Base-by-base conservation (phyloP, 2,113 vertebrate species). In the Cavia porcellus region DNA sequence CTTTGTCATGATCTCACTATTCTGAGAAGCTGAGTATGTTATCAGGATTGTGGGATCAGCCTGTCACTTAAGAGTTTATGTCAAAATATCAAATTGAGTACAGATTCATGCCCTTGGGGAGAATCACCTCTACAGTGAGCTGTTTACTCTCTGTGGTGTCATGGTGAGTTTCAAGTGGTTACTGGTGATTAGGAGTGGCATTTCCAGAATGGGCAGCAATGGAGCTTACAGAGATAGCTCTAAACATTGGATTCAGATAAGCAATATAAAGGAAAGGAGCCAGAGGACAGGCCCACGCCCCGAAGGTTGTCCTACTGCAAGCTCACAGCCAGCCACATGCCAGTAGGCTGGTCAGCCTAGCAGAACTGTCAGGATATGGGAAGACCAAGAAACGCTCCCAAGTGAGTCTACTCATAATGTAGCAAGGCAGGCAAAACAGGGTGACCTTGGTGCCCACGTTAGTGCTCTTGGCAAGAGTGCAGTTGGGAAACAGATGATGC, bases 51-150 rank as follows among this genome's bases (percentile, higher is more conserved):
- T 83, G 32, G 50, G 80, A 86, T 96, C 79, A 83, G 77, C 32
- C 86, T 88, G 79, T 94, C 92, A 85, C 68, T 91, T 95, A 68
- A 94, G 17, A 79, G 85, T 68, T 84, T 68, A 47, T 80, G 59
- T 90, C 85, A 94, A 89, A 47, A 30, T 81, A 74, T 81, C 75
- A 89, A 79, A 35, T 38, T 75, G 50, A 14, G 68, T 62, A 95
- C 77, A 96, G 61, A 77, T 90, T 55, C 87, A 4, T 86, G 52
- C 75, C 94, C 59, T 77, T 42, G 42, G 68, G 72, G 57, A 30
- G 55, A 82, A 94, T 86, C 45, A 88, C 52, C 77, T 92, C 22
- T 20, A 20, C 32, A 28, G 52, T n/a, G 62, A 95, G n/a, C 28
- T 91, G 19, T 92, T 89, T 32, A 62, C 79, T 75, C 10, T 30